phyloP scores from a whole-genome alignment of 2,113 vertebrate genomes.

The Typhlomys cinereus region DNA sequence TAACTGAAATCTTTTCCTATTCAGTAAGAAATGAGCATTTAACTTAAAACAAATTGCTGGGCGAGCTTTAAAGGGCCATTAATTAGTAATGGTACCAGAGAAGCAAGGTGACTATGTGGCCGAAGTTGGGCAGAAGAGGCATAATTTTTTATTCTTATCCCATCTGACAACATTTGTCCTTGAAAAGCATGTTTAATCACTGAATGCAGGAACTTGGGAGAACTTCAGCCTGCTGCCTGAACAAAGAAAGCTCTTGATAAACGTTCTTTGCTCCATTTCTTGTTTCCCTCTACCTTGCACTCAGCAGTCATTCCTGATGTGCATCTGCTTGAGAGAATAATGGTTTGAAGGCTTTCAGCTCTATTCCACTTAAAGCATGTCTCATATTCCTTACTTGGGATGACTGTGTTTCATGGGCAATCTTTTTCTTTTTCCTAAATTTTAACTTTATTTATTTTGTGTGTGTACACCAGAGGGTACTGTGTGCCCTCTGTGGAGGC shows the following conservation, averaged over 20 bases:
- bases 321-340: slow-evolving; percentile 17
- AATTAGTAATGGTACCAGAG: slow-evolving; percentile 19
- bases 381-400: background rate
- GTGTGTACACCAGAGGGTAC: no score
- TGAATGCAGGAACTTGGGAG: background rate
- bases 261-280: background rate
- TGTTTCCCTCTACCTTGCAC: background rate
- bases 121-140: background rate
- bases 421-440: no score
- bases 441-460: background rate
- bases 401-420: background rate
- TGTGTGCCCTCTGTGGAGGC: background rate
- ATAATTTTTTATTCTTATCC: slow-evolving; percentile 27
- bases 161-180: slow-evolving; percentile 38
- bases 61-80: slow-evolving; percentile 63
- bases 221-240: background rate
- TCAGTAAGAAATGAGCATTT: slow-evolving; percentile 70
- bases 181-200: slow-evolving; percentile 50
- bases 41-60: slow-evolving; percentile 72
- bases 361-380: background rate
- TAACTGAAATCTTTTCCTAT: slow-evolving; percentile 73
- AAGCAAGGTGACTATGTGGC: slow-evolving; percentile 46
- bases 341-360: background rate
- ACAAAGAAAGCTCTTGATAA: background rate
- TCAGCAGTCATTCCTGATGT: background rate